Evolutionary conservation across 2,113 vertebrate species (phyloP).

Genomic region (Odocoileus virginianus): DNA sequence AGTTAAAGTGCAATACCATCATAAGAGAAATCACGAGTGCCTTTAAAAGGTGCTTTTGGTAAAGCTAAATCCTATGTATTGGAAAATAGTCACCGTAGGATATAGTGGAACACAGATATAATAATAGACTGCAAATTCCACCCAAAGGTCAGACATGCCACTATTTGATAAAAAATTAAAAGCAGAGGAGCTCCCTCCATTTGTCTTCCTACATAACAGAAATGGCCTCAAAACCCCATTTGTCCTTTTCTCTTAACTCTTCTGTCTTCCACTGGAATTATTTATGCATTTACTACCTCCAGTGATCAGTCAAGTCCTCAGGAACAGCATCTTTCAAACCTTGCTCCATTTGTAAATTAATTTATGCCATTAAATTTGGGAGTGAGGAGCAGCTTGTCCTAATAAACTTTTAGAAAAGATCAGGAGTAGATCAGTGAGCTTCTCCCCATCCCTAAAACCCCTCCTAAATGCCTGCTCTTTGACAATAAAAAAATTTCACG

Average conservation of each 20-base stretch:
- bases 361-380: not conserved
- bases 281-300: not conserved
- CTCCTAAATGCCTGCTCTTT: not conserved
- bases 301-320: not conserved
- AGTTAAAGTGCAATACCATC: not conserved
- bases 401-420: not conserved
- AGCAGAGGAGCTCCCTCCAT: not conserved
- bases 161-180: not conserved
- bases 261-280: not conserved
- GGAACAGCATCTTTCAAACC: not conserved
- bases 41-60: not conserved
- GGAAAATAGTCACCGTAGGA: not conserved
- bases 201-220: not conserved
- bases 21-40: not conserved
- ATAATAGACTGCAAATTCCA: not conserved
- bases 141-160: not conserved
- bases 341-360: not conserved
- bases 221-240: not conserved
- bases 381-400: not conserved
- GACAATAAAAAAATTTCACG: not conserved
- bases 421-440: not conserved
- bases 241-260: not conserved
- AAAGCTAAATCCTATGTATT: not conserved
- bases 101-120: not conserved
- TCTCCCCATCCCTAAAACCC: not conserved